Conservation (phyloP, 2,113 vertebrate species). For the Actinemys pallida region DNA sequence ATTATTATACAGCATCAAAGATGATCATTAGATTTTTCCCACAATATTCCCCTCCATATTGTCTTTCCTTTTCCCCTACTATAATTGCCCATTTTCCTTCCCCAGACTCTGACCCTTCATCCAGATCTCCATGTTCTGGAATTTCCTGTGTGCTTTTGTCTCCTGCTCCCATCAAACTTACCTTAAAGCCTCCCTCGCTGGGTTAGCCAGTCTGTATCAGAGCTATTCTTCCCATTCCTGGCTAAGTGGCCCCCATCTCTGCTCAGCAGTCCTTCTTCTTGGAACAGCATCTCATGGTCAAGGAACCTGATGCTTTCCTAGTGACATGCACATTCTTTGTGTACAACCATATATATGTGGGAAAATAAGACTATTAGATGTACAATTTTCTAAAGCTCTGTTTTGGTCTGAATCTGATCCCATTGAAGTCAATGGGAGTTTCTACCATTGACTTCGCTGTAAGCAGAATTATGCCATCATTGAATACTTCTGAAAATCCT, state of each 20-base stretch:
- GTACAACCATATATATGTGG: neutral
- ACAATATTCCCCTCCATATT: neutral
- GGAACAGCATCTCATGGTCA: neutral
- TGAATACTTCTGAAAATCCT: neutral
- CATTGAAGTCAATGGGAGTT: neutral
- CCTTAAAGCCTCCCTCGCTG: too few species aligned
- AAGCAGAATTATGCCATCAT: neutral
- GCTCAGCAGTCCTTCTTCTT: neutral
- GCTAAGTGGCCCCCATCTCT: neutral
- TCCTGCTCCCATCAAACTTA: neutral
- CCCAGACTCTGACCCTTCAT: neutral
- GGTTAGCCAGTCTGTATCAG: too few species aligned
- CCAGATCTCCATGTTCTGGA: neutral
- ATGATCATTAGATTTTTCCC: neutral
- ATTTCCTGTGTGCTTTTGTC: neutral
- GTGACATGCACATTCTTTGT: neutral
- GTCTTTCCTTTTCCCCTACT: neutral
- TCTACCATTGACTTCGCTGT: neutral
- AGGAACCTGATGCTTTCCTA: neutral
- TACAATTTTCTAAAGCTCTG: neutral
- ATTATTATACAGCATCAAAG: neutral
- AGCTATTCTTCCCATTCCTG: neutral
- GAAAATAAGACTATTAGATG: constrained; percentile 2
- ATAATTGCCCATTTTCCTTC: neutral
- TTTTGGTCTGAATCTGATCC: neutral